Evolutionary conservation across 2,888 invertebrate species (phyloP).

Genomic region (Yponomeuta evonymella): DNA sequence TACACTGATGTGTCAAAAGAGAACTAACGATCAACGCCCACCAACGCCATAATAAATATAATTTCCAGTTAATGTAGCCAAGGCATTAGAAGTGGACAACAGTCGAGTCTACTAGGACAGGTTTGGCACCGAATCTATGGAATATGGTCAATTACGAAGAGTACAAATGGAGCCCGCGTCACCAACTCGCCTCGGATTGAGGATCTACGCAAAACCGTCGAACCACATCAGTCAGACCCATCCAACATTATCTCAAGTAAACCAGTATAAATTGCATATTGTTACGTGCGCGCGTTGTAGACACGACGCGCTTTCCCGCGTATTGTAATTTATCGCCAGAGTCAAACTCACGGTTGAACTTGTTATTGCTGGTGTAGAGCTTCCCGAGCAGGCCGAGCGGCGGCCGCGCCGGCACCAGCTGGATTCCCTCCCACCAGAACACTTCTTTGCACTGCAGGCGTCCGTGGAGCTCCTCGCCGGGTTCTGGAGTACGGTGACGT

Average conservation of each 20-base stretch:
- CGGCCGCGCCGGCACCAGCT: slow-evolving; percentile 78
- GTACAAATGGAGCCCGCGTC: no score
- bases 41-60: no score
- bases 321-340: neutral
- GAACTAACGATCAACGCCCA: no score
- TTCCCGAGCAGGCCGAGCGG: slow-evolving; percentile 79
- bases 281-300: slow-evolving; percentile 4
- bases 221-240: no score
- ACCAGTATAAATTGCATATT: neutral
- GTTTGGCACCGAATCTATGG: no score
- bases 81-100: no score
- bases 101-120: no score
- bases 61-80: no score
- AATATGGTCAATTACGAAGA: no score
- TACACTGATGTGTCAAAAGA: no score
- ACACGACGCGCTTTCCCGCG: neutral
- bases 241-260: neutral
- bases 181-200: no score
- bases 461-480: slow-evolving; percentile 57
- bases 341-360: slow-evolving; percentile 64
- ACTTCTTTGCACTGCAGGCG: slow-evolving; percentile 79
- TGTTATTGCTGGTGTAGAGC: slow-evolving; percentile 66
- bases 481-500: slow-evolving; percentile 38
- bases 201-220: no score
- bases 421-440: slow-evolving; percentile 85